phyloP scores from a whole-genome alignment of 53 echinoderm and acorn worm genomes.

The Henricia sp. region DNA sequence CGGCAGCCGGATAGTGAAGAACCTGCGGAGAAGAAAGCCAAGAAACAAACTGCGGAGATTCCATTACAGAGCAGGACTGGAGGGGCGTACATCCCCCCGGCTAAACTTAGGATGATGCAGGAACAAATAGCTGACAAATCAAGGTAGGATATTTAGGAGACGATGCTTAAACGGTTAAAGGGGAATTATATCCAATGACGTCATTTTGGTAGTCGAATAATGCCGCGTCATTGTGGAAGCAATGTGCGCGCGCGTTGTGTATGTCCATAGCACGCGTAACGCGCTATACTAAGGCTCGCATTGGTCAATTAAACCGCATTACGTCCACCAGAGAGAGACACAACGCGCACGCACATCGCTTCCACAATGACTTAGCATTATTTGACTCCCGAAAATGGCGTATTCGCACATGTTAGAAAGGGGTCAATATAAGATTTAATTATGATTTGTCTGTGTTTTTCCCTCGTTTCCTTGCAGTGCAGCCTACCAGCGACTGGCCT shows the following conservation, averaged over 20 bases:
- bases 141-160: constrained; percentile 61
- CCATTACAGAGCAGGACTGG: constrained; percentile 82
- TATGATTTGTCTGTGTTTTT: background rate
- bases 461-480: constrained; percentile 59
- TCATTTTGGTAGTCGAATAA: no score
- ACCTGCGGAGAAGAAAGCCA: constrained; percentile 71
- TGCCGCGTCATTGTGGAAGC: no score
- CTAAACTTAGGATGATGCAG: constrained; percentile 90
- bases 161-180: background rate
- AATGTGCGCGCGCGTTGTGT: no score
- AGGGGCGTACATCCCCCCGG: constrained; percentile 98
- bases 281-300: no score
- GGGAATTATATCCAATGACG: no score
- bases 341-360: no score
- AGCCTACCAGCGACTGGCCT: constrained; percentile 93
- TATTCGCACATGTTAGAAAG: no score
- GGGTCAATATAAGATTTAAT: no score
- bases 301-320: background rate
- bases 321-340: no score
- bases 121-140: constrained; percentile 93
- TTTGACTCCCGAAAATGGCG: no score
- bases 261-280: no score
- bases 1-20: constrained; percentile 47
- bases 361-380: no score
- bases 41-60: constrained; percentile 64